Conservation (phyloP, 2,113 vertebrate species). For the Lanius collurio region DNA sequence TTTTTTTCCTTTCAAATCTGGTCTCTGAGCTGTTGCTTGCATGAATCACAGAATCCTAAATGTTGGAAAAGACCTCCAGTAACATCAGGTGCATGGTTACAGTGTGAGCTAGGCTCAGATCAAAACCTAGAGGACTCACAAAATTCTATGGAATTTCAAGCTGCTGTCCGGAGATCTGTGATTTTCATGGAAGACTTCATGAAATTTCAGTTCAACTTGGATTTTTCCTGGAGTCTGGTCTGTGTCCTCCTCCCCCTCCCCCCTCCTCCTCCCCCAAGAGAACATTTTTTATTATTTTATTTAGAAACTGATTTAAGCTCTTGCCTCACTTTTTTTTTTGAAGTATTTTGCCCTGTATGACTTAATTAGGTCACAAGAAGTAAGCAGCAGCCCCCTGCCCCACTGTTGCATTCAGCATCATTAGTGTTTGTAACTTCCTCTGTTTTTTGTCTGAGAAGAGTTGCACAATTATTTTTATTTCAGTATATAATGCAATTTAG, state of each 20-base stretch:
- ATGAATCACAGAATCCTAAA: background rate
- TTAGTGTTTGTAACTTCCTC: slow-evolving; percentile 59
- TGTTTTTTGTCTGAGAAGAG: slow-evolving; percentile 56
- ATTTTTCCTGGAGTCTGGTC: background rate
- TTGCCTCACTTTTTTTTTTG: background rate
- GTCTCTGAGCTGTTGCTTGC: background rate
- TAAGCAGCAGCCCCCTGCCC: slow-evolving; percentile 18
- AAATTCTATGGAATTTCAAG: background rate
- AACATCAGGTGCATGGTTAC: background rate
- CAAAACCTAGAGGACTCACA: background rate
- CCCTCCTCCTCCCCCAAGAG: background rate
- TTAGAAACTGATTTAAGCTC: background rate
- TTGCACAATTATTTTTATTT: slow-evolving; percentile 44
- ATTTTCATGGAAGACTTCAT: background rate
- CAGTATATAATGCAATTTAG: slow-evolving; percentile 68
- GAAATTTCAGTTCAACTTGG: background rate
- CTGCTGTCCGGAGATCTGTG: background rate
- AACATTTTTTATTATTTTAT: background rate
- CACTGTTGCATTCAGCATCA: slow-evolving; percentile 49
- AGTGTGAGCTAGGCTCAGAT: background rate
- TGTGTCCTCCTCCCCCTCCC: background rate
- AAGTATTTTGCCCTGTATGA: background rate
- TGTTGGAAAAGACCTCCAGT: background rate
- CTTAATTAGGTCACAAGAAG: slow-evolving; percentile 56
- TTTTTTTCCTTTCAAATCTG: background rate